Evolutionary conservation across 2,113 vertebrate genomes (phyloP).

Genomic region (Callospermophilus lateralis): DNA sequence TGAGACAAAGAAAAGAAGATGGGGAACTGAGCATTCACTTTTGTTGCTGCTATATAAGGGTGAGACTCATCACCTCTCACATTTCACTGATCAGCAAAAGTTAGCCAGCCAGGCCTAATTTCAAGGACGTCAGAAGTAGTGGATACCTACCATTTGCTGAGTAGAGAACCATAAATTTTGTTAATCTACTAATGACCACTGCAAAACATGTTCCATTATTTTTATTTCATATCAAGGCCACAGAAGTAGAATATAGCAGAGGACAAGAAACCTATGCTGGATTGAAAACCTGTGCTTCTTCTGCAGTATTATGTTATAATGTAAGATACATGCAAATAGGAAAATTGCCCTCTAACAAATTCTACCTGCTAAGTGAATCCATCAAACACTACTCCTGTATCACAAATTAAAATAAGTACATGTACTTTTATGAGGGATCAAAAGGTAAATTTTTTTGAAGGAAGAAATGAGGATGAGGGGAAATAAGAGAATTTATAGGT

Average conservation of each 20-base stretch:
- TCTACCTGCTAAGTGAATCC: background rate
- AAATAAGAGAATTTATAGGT: background rate
- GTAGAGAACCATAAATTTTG: background rate
- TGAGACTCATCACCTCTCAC: background rate
- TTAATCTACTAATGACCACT: background rate
- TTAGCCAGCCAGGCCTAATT: background rate
- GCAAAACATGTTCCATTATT: background rate
- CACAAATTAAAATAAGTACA: background rate
- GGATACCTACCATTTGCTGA: background rate
- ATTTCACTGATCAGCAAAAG: background rate
- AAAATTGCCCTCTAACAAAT: background rate
- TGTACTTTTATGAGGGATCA: background rate
- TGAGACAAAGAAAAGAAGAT: background rate
- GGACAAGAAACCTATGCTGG: background rate
- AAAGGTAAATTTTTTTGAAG: background rate
- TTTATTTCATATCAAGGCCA: background rate
- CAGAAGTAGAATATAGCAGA: background rate
- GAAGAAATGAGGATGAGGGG: background rate
- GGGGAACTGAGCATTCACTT: background rate
- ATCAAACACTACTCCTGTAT: background rate
- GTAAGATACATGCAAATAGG: conserved; percentile 3
- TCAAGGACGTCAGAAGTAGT: background rate
- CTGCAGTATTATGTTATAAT: background rate
- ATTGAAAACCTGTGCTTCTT: background rate
- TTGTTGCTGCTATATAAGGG: background rate